phyloP scores from a whole-genome alignment of 2,113 vertebrate species.

The human region GRCh38 chr14:101642001-101642500 shows the following conservation, averaged over 20 bases:
- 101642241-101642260: neutral
- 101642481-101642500: neutral
- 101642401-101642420: neutral
- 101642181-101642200: neutral
- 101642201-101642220: neutral
- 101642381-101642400: neutral
- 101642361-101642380: neutral
- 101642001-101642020: neutral
- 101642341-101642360: neutral
- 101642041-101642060: neutral
- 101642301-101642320: neutral
- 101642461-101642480: neutral
- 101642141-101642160: neutral
- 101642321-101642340: neutral
- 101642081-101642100: neutral
- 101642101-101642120: neutral
- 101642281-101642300: neutral
- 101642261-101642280: neutral
- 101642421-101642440: neutral
- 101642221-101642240: neutral
- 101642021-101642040: neutral
- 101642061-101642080: neutral
- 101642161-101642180: neutral
- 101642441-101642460: neutral
- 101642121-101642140: neutral